These are phyloP conservation scores for Phylloscopus collybita DNA, from an alignment of 2,797 vertebrate genomes.

Conservation along the genomic window DNA sequence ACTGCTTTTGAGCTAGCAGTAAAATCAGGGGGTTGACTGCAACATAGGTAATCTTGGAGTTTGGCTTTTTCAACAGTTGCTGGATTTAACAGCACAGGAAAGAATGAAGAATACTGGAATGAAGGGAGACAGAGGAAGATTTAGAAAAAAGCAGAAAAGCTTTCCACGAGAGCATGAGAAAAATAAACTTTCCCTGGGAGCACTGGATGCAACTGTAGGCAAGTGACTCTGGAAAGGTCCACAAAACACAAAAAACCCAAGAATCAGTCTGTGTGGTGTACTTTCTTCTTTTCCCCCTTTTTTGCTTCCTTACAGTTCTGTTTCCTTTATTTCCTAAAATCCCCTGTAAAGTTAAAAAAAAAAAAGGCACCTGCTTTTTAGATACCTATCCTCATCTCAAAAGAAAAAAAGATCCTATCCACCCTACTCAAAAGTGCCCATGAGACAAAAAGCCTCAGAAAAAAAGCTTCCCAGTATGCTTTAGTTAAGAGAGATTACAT, in stretches of 20 bases:
- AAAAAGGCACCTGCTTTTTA: background rate
- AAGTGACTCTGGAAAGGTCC: background rate
- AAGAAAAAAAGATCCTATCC: background rate
- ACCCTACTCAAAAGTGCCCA: background rate
- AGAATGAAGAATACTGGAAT: background rate
- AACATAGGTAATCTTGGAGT: background rate
- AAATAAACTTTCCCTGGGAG: background rate
- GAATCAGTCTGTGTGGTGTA: background rate
- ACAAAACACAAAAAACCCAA: background rate
- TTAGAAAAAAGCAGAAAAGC: background rate
- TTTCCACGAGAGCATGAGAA: fast-evolving
- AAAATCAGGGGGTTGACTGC: background rate
- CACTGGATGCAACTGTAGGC: background rate
- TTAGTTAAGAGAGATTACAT: background rate
- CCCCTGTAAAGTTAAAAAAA: background rate
- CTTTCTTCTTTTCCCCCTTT: background rate
- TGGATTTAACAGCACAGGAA: background rate
- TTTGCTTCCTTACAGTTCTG: background rate
- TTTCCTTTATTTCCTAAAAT: background rate
- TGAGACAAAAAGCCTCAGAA: background rate
- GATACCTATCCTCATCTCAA: background rate
- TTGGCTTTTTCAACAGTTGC: background rate
- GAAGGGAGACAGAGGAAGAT: background rate
- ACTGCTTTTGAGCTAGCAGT: background rate
- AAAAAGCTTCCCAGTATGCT: background rate